Conservation (phyloP, 2,797 vertebrate genomes). For the Mallotus villosus region DNA sequence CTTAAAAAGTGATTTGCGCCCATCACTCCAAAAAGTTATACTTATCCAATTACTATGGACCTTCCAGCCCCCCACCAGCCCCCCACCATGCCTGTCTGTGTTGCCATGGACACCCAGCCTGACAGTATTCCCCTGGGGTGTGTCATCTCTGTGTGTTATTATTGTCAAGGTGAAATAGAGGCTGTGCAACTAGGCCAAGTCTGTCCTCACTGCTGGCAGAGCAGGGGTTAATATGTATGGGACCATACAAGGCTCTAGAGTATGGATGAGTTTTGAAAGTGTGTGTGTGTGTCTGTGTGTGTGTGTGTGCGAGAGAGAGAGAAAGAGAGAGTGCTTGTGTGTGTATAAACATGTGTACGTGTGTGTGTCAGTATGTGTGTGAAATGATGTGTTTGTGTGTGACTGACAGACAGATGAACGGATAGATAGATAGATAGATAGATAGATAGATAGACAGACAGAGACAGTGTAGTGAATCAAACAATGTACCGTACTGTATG, state of each 20-base stretch:
- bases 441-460: background rate
- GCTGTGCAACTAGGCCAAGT: background rate
- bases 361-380: background rate
- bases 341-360: background rate
- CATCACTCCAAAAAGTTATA: background rate
- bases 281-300: background rate
- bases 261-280: background rate
- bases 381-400: background rate
- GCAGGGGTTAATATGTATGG: conserved; percentile 3
- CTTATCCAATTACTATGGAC: background rate
- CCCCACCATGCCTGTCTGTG: background rate
- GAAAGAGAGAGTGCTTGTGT: background rate
- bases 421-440: background rate
- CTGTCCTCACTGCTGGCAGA: background rate
- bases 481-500: background rate
- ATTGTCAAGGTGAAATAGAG: conserved; percentile 7
- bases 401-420: background rate
- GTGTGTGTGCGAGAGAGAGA: background rate
- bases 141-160: background rate
- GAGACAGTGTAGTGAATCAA: too few relatives aligned
- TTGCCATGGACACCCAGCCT: background rate
- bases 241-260: background rate
- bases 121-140: background rate
- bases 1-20: background rate
- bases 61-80: background rate